phyloP scores from a whole-genome alignment of 2,888 invertebrate species.

The Tillus elongatus region DNA sequence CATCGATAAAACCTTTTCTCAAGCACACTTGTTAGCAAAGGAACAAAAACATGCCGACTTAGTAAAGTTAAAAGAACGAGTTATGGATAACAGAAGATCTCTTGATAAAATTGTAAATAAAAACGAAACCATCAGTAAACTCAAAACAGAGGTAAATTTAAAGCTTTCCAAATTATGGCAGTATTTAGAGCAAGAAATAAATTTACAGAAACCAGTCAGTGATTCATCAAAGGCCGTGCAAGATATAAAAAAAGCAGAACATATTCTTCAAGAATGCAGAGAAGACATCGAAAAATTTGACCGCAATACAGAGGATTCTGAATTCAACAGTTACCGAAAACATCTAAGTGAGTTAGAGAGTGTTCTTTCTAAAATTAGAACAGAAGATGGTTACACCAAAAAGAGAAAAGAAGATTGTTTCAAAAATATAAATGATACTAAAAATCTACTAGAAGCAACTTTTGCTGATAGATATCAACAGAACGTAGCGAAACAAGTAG shows the following conservation, averaged over 20 bases:
- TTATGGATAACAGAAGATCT: too few species aligned
- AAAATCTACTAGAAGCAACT: too few species aligned
- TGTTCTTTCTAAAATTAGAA: background rate
- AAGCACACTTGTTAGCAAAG: background rate
- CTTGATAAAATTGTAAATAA: too few species aligned
- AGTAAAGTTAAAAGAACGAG: background rate
- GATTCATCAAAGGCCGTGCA: too few species aligned
- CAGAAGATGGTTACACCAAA: background rate
- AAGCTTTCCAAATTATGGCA: too few species aligned
- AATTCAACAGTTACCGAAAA: background rate
- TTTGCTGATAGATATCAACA: too few species aligned
- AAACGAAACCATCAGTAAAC: too few species aligned
- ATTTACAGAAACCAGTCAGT: too few species aligned
- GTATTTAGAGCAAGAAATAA: too few species aligned
- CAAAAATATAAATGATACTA: background rate
- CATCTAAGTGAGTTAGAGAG: background rate
- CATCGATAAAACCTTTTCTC: background rate
- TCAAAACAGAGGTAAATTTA: too few species aligned
- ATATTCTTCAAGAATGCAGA: background rate
- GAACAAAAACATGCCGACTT: background rate
- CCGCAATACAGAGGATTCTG: background rate
- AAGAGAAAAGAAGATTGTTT: background rate
- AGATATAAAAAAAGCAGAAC: background rate
- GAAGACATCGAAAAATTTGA: background rate
- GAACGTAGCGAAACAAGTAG: too few species aligned